Evolutionary conservation across 2,113 vertebrate species (phyloP).

Genomic region (Bos taurus): DNA sequence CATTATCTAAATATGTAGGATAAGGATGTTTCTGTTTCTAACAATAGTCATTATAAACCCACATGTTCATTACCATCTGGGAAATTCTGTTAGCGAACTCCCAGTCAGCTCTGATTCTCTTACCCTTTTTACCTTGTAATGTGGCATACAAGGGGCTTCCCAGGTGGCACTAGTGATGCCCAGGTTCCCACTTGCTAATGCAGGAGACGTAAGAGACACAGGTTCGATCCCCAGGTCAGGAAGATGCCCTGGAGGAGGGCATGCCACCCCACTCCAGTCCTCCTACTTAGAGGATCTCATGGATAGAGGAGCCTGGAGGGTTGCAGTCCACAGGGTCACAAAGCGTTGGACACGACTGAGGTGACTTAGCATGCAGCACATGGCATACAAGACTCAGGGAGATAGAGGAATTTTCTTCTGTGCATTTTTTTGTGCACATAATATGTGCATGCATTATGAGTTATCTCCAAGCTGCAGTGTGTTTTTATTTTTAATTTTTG

Average conservation of each 20-base stretch:
- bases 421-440: neutral
- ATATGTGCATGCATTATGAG: neutral
- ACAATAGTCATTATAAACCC: neutral
- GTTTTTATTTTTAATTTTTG: neutral
- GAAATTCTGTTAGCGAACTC: neutral
- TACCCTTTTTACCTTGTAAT: neutral
- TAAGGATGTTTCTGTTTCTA: neutral
- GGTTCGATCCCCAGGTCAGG: neutral
- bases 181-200: neutral
- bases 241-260: neutral
- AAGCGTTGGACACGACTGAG: neutral
- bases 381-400: accelerated
- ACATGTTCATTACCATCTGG: neutral
- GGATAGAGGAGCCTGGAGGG: neutral
- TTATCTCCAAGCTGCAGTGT: neutral
- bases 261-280: neutral
- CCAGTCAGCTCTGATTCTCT: neutral
- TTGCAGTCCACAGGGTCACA: neutral
- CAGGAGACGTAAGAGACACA: neutral
- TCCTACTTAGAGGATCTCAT: neutral
- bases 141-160: neutral
- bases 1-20: neutral
- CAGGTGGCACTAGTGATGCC: neutral
- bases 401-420: neutral
- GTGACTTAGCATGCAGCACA: neutral